phyloP scores from a whole-genome alignment of 2,888 invertebrate species.

The Slavum lentiscoides region DNA sequence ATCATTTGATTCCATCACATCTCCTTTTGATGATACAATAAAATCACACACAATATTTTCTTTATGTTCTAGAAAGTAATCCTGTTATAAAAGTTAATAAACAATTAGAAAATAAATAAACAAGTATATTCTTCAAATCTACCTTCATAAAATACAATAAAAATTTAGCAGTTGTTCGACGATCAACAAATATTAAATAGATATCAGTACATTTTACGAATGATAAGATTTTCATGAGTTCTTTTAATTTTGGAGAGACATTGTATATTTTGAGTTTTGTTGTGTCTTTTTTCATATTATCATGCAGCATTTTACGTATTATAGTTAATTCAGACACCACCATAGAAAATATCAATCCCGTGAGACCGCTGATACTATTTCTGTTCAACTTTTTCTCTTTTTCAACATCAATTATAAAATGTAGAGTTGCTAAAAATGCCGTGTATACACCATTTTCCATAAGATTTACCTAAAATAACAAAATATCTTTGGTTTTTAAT shows the following conservation, averaged over 20 bases:
- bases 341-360: background rate
- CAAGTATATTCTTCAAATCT: conserved; percentile 51
- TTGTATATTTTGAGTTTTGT: background rate
- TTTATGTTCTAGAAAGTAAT: conserved; percentile 24
- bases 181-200: conserved; percentile 71
- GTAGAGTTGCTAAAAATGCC: conserved; percentile 28
- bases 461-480: conserved; percentile 24
- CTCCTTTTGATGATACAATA: conserved; percentile 66
- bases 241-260: conserved; percentile 69
- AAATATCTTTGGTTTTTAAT: background rate
- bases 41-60: conserved; percentile 70
- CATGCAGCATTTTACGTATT: conserved; percentile 44
- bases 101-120: background rate
- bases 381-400: conserved; percentile 27
- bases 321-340: conserved; percentile 26
- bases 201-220: conserved; percentile 60
- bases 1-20: conserved; percentile 21
- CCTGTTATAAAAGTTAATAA: conserved; percentile 9
- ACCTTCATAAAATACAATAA: conserved; percentile 70
- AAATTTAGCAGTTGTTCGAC: conserved; percentile 76
- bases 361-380: background rate
- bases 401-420: conserved; percentile 33
- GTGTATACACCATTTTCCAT: conserved; percentile 19
- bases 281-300: conserved; percentile 12
- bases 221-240: conserved; percentile 68